phyloP scores from a whole-genome alignment of 2,888 invertebrate species.

The Drepanosiphum platanoidis region DNA sequence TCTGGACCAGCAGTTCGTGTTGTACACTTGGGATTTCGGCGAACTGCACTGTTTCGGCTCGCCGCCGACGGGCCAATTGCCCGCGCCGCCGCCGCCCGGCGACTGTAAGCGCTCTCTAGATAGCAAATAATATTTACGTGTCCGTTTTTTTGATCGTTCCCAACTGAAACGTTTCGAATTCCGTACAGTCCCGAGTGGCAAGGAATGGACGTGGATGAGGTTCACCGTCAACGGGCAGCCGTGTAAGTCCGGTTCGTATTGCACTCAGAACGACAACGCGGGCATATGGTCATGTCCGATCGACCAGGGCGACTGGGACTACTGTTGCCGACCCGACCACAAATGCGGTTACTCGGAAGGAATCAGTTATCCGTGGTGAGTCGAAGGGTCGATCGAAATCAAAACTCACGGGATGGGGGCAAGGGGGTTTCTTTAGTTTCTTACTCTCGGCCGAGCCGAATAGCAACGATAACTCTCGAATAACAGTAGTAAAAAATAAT shows the following conservation, averaged over 20 bases:
- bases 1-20: conserved; percentile 76
- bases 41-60: conserved; percentile 74
- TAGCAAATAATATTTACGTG: no score
- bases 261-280: conserved; percentile 78
- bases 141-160: neutral
- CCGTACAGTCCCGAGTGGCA: conserved; percentile 60
- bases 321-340: conserved; percentile 84
- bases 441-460: no score
- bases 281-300: conserved; percentile 88
- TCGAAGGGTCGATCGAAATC: conserved; percentile 24
- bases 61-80: conserved; percentile 51
- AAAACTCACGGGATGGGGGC: no score
- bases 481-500: no score
- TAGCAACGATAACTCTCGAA: no score
- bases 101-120: neutral
- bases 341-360: conserved; percentile 86
- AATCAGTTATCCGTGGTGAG: conserved; percentile 82
- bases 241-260: conserved; percentile 76
- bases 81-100: conserved; percentile 60
- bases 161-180: neutral
- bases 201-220: conserved; percentile 73
- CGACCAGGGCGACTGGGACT: conserved; percentile 84
- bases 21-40: conserved; percentile 82
- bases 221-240: conserved; percentile 86
- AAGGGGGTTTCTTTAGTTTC: no score